Evolutionary conservation across 2,888 invertebrate species (phyloP), one percentile per base, ranked within the genome.

Genomic region (Heliconius hortense): DNA sequence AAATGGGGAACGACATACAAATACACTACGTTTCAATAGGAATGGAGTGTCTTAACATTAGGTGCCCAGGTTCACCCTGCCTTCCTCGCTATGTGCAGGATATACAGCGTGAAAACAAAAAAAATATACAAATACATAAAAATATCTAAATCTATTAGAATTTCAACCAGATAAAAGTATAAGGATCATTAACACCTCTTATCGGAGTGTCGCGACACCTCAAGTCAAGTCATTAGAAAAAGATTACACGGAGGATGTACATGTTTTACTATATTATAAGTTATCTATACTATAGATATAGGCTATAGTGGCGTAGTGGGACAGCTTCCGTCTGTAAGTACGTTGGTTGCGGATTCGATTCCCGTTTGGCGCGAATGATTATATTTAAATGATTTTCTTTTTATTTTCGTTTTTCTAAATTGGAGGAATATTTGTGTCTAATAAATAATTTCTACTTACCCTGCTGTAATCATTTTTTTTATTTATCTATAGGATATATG

Each of bases 181-280:
- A 43, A 28, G 11, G 68, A 68, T 53, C 28, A 18, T 69, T 26
- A 53, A 43, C 28, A 28, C 5, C 39, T 28, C 56, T 74, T 74
- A 74, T 74, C 74, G 18, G 28, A 35, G 64, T 69, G 81, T 82
- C 81, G 79, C 79, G 78, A 80, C 80, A 81, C 78, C 80, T 83
- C 82, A 75, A 80, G 80, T 80, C 2, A 28, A 78, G 81, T 79
- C 80, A 75, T 78, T 78, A 73, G 73, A 56, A 75, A 60, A 48
- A 31, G 66, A 78, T 78, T 73, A 77, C 24, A 39, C 11, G 64
- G n/a, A 21, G n/a, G 69, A 53, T 60, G 24, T 31, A n/a, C 56
- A 66, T 66, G 24, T 5, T 24, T 39, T 56, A 69, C 21, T 67
- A 67, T 18, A 67, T 67, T 43, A 67, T 59, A 26, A 28, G 62